Conservation (phyloP, 2,888 invertebrate genomes). For the Athalia cordata region DNA sequence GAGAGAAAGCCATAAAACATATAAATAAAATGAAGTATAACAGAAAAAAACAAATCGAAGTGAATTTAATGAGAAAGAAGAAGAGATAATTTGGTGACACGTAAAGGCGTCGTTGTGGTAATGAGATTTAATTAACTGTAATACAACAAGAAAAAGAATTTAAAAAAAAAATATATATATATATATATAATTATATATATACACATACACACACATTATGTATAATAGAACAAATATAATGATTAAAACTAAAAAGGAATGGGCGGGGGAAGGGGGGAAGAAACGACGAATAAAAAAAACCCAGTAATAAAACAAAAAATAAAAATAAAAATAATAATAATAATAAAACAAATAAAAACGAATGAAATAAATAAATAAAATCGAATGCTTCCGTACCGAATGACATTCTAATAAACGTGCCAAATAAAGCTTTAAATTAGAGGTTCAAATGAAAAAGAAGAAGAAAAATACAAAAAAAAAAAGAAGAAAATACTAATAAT, state of each 20-base stretch:
- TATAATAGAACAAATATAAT: too few relatives aligned
- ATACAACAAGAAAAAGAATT: too few relatives aligned
- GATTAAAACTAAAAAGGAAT: too few relatives aligned
- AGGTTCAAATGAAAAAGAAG: slow-evolving; percentile 38
- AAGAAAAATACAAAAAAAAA: slow-evolving; percentile 55
- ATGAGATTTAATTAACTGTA: too few relatives aligned
- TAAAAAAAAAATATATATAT: too few relatives aligned
- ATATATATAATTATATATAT: too few relatives aligned
- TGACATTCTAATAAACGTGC: slow-evolving; percentile 72
- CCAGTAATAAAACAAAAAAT: slow-evolving; percentile 1
- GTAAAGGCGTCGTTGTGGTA: too few relatives aligned
- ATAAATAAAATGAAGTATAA: slow-evolving; percentile 46
- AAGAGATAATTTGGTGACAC: neutral
- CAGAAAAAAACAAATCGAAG: slow-evolving; percentile 9
- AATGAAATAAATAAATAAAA: slow-evolving; percentile 54
- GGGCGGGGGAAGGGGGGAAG: slow-evolving; percentile 14
- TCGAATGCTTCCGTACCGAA: slow-evolving; percentile 68
- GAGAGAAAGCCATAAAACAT: slow-evolving; percentile 42
- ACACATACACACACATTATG: too few relatives aligned
- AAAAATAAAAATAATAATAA: slow-evolving; percentile 21
- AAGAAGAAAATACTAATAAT: slow-evolving; percentile 17
- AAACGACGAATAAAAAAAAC: slow-evolving; percentile 14
- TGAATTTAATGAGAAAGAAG: neutral
- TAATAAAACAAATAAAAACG: slow-evolving; percentile 13
- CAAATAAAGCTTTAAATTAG: slow-evolving; percentile 68